Percentiles rank a stretch among this genome's conserved stretches.
These are phyloP conservation scores for Hirtodrosophila histrioides DNA, from an alignment of 2,888 invertebrate species.

Conservation along the genomic window DNA sequence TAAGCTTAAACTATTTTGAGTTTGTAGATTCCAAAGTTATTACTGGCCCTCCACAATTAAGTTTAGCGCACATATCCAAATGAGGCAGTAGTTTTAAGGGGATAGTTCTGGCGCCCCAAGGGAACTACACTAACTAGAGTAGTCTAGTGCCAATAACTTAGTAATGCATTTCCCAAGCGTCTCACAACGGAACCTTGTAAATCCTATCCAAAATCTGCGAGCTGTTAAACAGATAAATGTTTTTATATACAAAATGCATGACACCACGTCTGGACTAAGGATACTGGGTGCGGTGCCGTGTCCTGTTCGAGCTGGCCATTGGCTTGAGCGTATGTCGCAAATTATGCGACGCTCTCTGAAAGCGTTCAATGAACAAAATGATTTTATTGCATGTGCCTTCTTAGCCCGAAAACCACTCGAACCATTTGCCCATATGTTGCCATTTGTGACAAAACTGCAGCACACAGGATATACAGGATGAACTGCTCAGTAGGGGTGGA, in stretches of 20 bases:
- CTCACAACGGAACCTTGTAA: constrained; percentile 10
- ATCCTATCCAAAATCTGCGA: constrained; percentile 42
- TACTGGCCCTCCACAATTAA: too few relatives aligned
- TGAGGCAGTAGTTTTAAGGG: too few relatives aligned
- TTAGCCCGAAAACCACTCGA: constrained; percentile 58
- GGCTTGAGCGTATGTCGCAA: constrained; percentile 75
- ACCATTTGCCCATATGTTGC: constrained; percentile 81
- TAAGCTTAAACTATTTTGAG: too few relatives aligned
- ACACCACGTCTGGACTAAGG: constrained; percentile 22
- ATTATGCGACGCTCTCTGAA: constrained; percentile 61
- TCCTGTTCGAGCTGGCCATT: constrained; percentile 20
- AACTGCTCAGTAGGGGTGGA: constrained; percentile 19
- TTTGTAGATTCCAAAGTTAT: too few relatives aligned
- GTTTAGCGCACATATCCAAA: too few relatives aligned
- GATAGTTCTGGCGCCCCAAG: too few relatives aligned
- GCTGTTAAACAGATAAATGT: constrained; percentile 76
- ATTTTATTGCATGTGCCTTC: constrained; percentile 78
- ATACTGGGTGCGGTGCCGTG: not conserved
- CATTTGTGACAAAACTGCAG: constrained; percentile 74
- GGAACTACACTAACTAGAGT: not conserved
- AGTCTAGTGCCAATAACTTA: not conserved
- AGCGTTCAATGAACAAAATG: constrained; percentile 80
- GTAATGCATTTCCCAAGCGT: not conserved
- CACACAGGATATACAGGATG: constrained; percentile 45
- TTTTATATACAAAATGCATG: constrained; percentile 66